Conservation (phyloP, 2,797 vertebrate species). For the Vipera ursinii region DNA sequence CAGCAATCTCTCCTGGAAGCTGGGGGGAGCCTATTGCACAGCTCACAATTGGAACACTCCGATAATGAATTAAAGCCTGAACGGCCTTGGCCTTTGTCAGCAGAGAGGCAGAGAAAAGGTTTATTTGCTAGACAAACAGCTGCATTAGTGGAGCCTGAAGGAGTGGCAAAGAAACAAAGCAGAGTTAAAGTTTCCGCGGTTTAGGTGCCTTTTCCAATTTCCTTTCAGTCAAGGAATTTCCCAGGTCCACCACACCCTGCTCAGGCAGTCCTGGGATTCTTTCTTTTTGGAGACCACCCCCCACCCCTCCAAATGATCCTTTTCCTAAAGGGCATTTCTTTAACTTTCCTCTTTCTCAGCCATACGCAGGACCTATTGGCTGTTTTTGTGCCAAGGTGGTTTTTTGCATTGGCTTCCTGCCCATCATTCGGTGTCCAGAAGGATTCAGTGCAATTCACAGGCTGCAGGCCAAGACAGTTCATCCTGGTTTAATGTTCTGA, state of each 20-base stretch:
- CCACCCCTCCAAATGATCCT: not conserved
- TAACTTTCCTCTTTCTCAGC: not conserved
- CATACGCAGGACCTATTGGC: rapidly evolving
- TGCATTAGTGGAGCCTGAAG: not conserved
- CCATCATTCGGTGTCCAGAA: not conserved
- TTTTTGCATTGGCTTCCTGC: not conserved
- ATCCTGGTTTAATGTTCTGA: not conserved
- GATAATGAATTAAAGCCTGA: constrained; percentile 14
- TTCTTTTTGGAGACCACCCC: not conserved
- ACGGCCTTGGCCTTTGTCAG: constrained; percentile 23
- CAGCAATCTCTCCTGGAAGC: not conserved
- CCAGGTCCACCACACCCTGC: not conserved
- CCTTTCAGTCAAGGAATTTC: not conserved
- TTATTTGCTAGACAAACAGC: not conserved
- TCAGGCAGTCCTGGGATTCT: not conserved
- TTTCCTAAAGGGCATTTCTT: not conserved
- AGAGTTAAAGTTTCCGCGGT: not conserved
- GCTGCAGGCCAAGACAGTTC: not conserved
- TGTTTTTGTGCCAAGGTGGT: not conserved
- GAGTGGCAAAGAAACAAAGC: not conserved
- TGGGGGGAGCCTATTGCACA: not conserved
- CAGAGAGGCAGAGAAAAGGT: not conserved
- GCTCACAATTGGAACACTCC: constrained; percentile 26
- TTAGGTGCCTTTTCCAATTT: not conserved
- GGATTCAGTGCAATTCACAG: not conserved